Percentiles rank a stretch among this genome's conserved stretches.
phyloP scores from a whole-genome alignment of 2,888 invertebrate species.

The Desoria tigrina region DNA sequence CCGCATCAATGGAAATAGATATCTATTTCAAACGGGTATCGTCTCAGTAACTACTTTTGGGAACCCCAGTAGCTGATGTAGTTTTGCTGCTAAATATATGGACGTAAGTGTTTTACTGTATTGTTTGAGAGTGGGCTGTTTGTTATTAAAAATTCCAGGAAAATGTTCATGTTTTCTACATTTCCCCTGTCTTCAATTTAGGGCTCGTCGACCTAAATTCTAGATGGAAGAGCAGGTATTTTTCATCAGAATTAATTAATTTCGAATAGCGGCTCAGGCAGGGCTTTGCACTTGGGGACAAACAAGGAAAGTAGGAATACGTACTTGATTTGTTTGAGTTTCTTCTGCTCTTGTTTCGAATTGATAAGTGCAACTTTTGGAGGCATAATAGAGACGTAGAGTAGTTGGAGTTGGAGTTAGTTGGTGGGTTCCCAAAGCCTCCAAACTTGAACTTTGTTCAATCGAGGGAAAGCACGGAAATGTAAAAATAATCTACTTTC shows the following conservation, averaged over 20 bases:
- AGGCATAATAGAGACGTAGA: no score
- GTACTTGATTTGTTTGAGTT: slow-evolving; percentile 11
- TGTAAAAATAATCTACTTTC: slow-evolving; percentile 9
- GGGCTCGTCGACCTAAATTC: no score
- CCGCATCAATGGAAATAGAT: slow-evolving; percentile 3
- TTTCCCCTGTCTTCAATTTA: no score
- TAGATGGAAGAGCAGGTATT: background rate
- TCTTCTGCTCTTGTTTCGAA: background rate
- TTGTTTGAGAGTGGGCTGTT: background rate
- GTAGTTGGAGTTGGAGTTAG: background rate
- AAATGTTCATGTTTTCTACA: background rate
- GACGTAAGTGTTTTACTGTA: no score
- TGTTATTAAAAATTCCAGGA: background rate
- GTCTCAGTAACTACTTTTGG: no score
- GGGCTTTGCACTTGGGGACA: no score
- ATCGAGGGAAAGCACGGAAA: no score
- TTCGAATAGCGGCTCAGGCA: background rate
- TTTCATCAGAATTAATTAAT: slow-evolving; percentile 13
- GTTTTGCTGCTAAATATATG: no score
- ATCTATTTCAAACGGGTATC: background rate
- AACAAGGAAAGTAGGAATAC: no score
- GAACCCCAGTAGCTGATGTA: no score
- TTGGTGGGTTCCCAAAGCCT: no score
- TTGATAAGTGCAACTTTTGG: slow-evolving; percentile 1
- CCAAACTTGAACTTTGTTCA: no score